phyloP scores from a whole-genome alignment of 1,140 invertebrate species.

The Drosophila persimilis region DNA sequence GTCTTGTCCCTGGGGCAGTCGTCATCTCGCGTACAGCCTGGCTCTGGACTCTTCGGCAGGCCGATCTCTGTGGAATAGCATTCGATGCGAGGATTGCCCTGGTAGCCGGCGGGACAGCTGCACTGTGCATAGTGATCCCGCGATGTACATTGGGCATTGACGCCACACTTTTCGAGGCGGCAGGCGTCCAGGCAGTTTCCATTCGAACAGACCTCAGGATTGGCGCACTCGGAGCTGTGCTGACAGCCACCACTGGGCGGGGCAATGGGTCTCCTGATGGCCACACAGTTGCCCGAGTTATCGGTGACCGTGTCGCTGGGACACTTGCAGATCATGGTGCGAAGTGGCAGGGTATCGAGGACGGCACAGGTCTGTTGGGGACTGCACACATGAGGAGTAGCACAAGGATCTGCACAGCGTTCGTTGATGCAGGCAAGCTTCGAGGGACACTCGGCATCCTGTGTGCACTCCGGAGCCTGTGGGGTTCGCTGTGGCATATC shows the following conservation, averaged over 20 bases:
- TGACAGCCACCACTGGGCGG: conserved; percentile 82
- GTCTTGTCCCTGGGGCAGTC: conserved; percentile 90
- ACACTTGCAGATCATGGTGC: conserved; percentile 92
- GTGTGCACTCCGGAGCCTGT: conserved; percentile 86
- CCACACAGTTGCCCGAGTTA: conserved; percentile 86
- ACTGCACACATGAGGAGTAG: conserved; percentile 87
- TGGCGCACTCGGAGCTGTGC: conserved; percentile 88
- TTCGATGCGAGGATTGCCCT: conserved; percentile 92
- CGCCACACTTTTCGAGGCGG: conserved; percentile 89
- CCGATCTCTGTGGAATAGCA: conserved; percentile 85
- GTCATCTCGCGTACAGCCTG: conserved; percentile 90
- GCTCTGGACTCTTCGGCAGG: conserved; percentile 83
- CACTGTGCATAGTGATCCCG: conserved; percentile 90
- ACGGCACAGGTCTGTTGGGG: conserved; percentile 90
- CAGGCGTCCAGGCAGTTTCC: conserved; percentile 92
- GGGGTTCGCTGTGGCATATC: conserved; percentile 81
- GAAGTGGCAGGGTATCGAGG: conserved; percentile 89
- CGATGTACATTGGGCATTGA: conserved; percentile 92
- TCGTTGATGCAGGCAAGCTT: conserved; percentile 90
- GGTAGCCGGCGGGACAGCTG: conserved; percentile 90
- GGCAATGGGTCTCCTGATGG: conserved; percentile 82
- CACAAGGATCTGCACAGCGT: conserved; percentile 90
- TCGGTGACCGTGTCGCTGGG: conserved; percentile 88
- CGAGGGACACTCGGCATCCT: conserved; percentile 90
- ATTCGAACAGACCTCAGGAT: conserved; percentile 88